Conservation (phyloP, 2,797 vertebrate genomes). For the Poliocrania exsul region DNA sequence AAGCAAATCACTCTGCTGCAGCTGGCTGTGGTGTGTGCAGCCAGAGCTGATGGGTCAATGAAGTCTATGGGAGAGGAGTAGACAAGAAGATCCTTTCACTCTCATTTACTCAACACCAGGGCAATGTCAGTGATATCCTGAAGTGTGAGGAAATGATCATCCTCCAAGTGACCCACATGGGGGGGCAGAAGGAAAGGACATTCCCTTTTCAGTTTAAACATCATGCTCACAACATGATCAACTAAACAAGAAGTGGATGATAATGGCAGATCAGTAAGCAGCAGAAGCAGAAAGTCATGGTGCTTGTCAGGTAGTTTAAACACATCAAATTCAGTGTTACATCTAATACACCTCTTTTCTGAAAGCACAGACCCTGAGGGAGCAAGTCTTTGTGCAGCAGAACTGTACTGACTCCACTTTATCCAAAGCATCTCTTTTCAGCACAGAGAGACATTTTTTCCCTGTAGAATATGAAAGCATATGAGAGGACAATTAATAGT, state of each 20-base stretch:
- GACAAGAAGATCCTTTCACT: neutral
- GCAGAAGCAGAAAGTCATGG: neutral
- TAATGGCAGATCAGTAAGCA: neutral
- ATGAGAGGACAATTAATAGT: conserved; percentile 43
- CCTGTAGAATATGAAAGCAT: neutral
- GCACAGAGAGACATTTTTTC: neutral
- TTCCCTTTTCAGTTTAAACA: neutral
- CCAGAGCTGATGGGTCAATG: neutral
- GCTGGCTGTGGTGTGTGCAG: neutral
- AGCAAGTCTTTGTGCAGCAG: neutral
- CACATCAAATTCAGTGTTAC: neutral
- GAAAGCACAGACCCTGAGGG: neutral
- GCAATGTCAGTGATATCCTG: neutral
- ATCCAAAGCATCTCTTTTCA: neutral
- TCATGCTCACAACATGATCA: neutral
- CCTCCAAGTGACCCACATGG: neutral
- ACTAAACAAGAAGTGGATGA: neutral
- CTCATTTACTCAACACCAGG: neutral
- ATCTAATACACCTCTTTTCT: neutral
- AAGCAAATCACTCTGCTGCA: neutral
- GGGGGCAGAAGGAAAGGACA: neutral
- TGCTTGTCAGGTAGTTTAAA: neutral
- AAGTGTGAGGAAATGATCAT: neutral
- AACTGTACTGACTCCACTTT: neutral
- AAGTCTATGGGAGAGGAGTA: neutral